Evolutionary conservation across 2,113 vertebrate species (phyloP).

Genomic region (Pomatostomus ruficeps): DNA sequence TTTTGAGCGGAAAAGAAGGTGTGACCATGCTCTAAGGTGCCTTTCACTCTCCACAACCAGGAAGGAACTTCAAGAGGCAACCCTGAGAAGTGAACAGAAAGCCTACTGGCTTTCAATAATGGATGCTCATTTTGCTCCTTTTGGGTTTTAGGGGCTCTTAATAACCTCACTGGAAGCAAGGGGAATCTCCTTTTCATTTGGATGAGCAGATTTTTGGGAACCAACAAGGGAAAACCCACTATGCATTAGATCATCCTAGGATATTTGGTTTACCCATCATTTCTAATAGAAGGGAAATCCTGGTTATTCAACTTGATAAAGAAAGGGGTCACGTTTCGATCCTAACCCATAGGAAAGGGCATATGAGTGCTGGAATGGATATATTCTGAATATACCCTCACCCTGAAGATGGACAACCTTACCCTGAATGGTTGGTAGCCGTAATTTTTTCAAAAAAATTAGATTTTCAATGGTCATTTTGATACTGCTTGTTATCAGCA

Average conservation of each 20-base stretch:
- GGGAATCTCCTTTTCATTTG: neutral
- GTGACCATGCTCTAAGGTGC: neutral
- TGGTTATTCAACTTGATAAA: neutral
- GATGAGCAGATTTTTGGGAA: neutral
- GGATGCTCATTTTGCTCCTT: neutral
- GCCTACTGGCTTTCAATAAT: neutral
- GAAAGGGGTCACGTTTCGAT: neutral
- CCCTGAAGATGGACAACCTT: neutral
- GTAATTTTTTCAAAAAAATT: neutral
- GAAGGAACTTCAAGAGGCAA: neutral
- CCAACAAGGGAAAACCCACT: neutral
- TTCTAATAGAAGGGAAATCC: neutral
- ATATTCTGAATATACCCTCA: neutral
- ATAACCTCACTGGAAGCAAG: neutral
- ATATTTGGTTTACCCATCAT: neutral
- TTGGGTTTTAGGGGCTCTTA: neutral
- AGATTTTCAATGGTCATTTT: neutral
- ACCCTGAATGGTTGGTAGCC: fast-evolving
- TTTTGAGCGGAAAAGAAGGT: neutral
- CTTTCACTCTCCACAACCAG: neutral
- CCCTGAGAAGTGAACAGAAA: neutral
- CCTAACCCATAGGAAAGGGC: neutral
- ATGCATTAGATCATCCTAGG: neutral
- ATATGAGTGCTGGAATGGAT: neutral
- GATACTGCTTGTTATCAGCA: neutral